Evolutionary conservation across 1,140 invertebrate species (phyloP).

Genomic region (Apis mellifera): DNA sequence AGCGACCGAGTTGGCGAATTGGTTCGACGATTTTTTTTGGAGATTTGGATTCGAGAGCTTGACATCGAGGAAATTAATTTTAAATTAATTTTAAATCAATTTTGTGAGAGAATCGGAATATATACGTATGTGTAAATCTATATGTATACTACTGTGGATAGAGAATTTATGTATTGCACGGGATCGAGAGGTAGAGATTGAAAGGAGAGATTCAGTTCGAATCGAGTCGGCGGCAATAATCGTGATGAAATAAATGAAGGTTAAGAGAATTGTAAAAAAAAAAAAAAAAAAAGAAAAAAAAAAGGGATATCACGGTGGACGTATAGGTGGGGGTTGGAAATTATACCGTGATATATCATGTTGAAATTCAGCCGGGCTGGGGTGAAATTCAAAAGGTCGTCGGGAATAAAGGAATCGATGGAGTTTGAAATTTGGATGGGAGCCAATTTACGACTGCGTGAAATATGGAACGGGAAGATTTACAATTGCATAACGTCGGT

Average conservation of each 20-base stretch:
- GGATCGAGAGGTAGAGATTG: no score
- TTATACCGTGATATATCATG: slow-evolving; percentile 33
- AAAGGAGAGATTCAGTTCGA: no score
- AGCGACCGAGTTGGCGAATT: no score
- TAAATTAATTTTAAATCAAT: no score
- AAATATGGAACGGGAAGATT: slow-evolving; percentile 32
- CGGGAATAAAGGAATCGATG: slow-evolving; percentile 49
- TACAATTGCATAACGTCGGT: slow-evolving; percentile 26
- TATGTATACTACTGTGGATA: no score
- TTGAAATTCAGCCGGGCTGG: neutral
- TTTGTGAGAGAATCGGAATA: no score
- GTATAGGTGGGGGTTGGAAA: neutral
- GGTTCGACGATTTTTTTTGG: no score
- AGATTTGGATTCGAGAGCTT: no score
- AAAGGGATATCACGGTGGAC: neutral
- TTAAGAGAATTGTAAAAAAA: neutral
- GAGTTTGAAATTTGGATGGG: slow-evolving; percentile 50
- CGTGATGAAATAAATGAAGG: neutral
- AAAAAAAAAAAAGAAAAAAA: no score
- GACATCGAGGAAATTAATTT: no score
- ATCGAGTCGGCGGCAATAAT: neutral
- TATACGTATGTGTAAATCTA: no score
- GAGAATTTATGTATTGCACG: no score
- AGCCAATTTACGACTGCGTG: slow-evolving; percentile 37
- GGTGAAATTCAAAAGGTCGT: slow-evolving; percentile 29